Evolutionary conservation across 2,888 invertebrate genomes (phyloP).

Genomic region (Hetaerina titia): DNA sequence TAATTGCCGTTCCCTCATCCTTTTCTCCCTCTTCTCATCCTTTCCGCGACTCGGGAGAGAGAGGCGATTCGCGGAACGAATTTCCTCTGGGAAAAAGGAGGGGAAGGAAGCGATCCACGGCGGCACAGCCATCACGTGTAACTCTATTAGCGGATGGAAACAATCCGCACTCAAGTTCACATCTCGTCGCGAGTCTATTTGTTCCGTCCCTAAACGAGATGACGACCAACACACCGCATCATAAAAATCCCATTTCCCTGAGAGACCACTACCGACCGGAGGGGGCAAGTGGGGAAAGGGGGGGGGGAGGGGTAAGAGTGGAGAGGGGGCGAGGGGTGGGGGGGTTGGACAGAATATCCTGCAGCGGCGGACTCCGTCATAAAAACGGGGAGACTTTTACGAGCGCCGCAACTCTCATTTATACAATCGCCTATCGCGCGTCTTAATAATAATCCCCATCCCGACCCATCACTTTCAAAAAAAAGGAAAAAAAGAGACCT

Average conservation of each 20-base stretch:
- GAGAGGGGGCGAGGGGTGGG: not conserved
- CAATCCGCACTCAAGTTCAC: not conserved
- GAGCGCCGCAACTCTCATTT: slow-evolving; percentile 31
- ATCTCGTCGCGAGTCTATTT: not conserved
- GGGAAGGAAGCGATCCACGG: not conserved
- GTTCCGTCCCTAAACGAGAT: not conserved
- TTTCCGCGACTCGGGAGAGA: too few species aligned
- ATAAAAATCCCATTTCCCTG: slow-evolving; percentile 15
- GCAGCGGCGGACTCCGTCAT: not conserved
- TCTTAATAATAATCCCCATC: slow-evolving; percentile 27
- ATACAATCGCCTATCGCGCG: slow-evolving; percentile 25
- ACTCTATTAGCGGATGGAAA: slow-evolving; percentile 27
- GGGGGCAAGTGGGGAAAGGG: not conserved
- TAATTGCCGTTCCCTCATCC: not conserved
- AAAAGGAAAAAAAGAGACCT: not conserved
- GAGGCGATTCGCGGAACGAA: too few species aligned
- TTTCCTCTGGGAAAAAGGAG: not conserved
- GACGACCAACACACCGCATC: not conserved
- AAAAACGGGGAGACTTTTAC: slow-evolving; percentile 12
- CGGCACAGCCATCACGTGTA: not conserved
- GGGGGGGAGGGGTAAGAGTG: not conserved
- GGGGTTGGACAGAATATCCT: not conserved
- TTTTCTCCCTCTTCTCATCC: not conserved
- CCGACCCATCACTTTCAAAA: not conserved
- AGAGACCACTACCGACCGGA: not conserved